Conservation (phyloP, 2,797 vertebrate species). For the Orientallactaga sibirica region DNA sequence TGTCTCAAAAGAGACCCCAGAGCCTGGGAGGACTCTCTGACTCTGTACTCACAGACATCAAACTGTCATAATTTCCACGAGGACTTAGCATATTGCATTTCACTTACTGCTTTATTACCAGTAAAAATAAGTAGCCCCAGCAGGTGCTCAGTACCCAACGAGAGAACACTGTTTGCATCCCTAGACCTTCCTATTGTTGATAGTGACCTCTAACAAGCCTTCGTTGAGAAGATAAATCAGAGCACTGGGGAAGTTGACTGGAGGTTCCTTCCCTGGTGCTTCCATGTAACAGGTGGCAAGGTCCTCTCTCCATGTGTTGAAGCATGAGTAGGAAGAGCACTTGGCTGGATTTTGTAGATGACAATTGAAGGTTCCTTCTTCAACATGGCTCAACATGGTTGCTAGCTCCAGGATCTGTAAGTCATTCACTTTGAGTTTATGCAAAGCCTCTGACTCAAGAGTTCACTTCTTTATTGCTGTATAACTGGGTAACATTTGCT, state of each 20-base stretch:
- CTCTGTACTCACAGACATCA: not conserved
- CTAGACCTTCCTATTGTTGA: not conserved
- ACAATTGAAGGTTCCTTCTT: conserved; percentile 3
- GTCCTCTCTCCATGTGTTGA: not conserved
- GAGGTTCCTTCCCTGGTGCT: not conserved
- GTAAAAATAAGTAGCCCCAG: not conserved
- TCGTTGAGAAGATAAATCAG: not conserved
- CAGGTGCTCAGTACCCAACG: not conserved
- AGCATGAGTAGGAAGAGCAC: not conserved
- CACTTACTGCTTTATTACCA: not conserved
- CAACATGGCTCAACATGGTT: not conserved
- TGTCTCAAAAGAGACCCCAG: not conserved
- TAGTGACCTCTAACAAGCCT: not conserved
- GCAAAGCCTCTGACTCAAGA: not conserved
- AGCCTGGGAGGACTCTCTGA: not conserved
- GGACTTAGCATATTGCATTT: not conserved
- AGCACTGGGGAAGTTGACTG: not conserved
- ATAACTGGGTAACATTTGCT: not conserved
- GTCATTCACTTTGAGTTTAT: not conserved
- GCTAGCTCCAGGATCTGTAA: not conserved
- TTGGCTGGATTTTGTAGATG: not conserved
- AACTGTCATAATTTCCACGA: not conserved
- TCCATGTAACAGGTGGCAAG: not conserved
- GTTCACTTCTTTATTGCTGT: conserved; percentile 21
- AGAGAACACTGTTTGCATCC: not conserved